A percentile compares a stretch with the other conserved stretches of the same genome.
These are phyloP conservation scores for Corythoichthys haematopterus DNA, from an alignment of 2,113 vertebrate species.

Conservation along the genomic window DNA sequence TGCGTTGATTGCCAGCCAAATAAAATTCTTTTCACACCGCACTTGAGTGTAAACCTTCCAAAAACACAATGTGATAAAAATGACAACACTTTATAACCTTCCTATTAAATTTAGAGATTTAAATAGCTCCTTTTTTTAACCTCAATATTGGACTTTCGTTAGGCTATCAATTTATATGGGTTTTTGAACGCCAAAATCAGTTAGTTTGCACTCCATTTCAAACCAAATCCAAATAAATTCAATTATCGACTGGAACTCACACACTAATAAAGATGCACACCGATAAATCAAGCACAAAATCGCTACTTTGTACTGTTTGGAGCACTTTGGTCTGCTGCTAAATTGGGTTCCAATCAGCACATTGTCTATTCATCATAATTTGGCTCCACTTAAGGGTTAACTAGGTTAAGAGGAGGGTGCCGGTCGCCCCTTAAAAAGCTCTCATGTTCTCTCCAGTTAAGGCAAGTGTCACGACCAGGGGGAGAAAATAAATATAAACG, in stretches of 20 bases:
- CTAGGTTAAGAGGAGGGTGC: constrained; percentile 66
- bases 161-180: background rate
- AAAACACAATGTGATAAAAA: too few relatives aligned
- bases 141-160: background rate
- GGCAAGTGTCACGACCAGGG: constrained; percentile 57
- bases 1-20: background rate
- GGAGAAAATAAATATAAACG: constrained; percentile 77
- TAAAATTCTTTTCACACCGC: background rate
- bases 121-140: too few relatives aligned
- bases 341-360: constrained; percentile 64
- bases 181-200: background rate
- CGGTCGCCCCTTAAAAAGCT: constrained; percentile 57
- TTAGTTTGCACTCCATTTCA: background rate
- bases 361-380: constrained; percentile 75
- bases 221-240: background rate
- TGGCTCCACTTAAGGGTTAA: constrained; percentile 69
- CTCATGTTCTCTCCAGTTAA: constrained; percentile 63
- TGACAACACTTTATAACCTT: too few relatives aligned
- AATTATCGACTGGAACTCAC: background rate
- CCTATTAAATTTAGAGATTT: too few relatives aligned
- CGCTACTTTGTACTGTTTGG: constrained; percentile 30
- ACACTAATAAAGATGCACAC: background rate
- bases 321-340: constrained; percentile 34
- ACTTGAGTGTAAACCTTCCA: too few relatives aligned
- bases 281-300: background rate